These are phyloP conservation scores for Drosophila ananassae DNA, from an alignment of 1,140 invertebrate species.

Conservation along the genomic window DNA sequence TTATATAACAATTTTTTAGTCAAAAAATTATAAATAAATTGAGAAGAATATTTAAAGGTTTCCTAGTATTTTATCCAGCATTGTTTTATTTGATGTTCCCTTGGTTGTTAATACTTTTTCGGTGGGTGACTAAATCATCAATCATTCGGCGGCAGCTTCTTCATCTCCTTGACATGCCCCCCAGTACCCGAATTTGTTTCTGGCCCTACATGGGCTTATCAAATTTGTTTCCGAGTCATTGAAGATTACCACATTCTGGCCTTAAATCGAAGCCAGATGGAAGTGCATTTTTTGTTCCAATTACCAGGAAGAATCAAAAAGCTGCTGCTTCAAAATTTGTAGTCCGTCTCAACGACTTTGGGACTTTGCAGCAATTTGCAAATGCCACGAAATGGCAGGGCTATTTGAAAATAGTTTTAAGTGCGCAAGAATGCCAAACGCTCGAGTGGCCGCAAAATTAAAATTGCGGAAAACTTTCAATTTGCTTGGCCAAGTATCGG, in stretches of 20 bases:
- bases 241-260: conserved; percentile 21
- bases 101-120: conserved; percentile 48
- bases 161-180: conserved; percentile 13
- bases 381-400: conserved; percentile 30
- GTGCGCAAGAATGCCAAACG: conserved; percentile 51
- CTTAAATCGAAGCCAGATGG: conserved; percentile 30
- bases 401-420: conserved; percentile 56
- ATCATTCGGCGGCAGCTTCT: conserved; percentile 31
- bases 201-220: conserved; percentile 27
- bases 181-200: conserved; percentile 13
- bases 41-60: conserved; percentile 3
- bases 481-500: conserved; percentile 62
- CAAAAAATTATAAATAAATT: background rate
- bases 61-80: no score
- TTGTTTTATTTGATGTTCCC: conserved; percentile 14
- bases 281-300: conserved; percentile 46
- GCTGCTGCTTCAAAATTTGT: conserved; percentile 44
- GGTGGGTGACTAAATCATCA: conserved; percentile 47
- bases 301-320: conserved; percentile 43
- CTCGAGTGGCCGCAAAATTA: conserved; percentile 48
- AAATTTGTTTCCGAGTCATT: conserved; percentile 34
- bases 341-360: conserved; percentile 64
- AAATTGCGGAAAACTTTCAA: conserved; percentile 68
- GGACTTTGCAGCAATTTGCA: conserved; percentile 62
- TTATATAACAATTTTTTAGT: background rate